These are phyloP conservation scores for Forficula auricularia DNA, from an alignment of 1,140 invertebrate species.

Conservation along the genomic window DNA sequence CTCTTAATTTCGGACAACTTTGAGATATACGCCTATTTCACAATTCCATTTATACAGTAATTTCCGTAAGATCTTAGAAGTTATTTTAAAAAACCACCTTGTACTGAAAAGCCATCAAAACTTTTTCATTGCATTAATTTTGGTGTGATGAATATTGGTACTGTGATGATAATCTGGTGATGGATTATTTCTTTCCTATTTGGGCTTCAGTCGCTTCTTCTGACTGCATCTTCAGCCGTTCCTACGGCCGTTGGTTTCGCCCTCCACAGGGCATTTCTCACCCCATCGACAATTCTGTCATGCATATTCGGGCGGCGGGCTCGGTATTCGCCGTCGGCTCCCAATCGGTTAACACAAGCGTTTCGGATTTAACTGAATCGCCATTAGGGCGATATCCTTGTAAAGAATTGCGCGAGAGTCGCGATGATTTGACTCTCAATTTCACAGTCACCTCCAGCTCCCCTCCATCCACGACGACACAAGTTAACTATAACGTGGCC, in stretches of 20 bases:
- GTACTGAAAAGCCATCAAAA: no score
- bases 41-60: no score
- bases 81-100: no score
- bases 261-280: constrained; percentile 8
- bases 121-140: no score
- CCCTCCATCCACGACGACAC: neutral
- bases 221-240: constrained; percentile 10
- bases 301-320: constrained; percentile 29
- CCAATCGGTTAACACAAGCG: constrained; percentile 12
- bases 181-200: no score
- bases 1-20: no score
- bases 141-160: no score
- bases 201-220: neutral
- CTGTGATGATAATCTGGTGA: no score
- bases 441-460: neutral
- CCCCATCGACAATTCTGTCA: constrained; percentile 26
- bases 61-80: no score
- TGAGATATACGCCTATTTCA: no score
- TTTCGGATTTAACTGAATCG: constrained; percentile 3
- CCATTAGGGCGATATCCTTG: neutral
- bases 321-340: constrained; percentile 27
- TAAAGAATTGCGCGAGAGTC: neutral
- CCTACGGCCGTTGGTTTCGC: constrained; percentile 9
- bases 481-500: no score
- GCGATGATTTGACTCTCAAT: neutral